Conservation (phyloP, 1,140 invertebrate species). For the Sminthurides bifidus region DNA sequence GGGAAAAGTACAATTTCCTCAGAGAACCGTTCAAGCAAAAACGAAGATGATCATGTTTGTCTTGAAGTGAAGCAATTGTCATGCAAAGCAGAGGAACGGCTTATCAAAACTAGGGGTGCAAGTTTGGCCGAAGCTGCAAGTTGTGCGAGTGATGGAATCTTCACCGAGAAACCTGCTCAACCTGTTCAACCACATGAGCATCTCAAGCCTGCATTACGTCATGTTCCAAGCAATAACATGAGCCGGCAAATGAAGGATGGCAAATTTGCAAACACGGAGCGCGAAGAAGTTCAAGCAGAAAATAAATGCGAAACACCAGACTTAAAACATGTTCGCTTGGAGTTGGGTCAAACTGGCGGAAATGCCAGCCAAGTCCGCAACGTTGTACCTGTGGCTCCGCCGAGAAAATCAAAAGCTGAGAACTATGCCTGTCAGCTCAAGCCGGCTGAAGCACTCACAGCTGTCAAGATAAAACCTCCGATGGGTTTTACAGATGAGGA, state of each 20-base stretch:
- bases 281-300: neutral
- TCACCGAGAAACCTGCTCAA: no score
- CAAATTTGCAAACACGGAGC: neutral
- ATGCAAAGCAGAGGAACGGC: no score
- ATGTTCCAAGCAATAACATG: neutral
- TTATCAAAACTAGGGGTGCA: neutral
- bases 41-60: no score
- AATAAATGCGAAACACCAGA: no score
- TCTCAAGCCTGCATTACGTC: neutral
- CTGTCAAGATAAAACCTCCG: constrained; percentile 17
- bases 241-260: neutral
- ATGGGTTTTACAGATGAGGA: constrained; percentile 23
- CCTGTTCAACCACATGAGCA: neutral
- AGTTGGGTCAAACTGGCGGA: neutral
- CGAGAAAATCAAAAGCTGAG: neutral
- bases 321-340: no score
- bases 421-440: neutral
- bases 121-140: neutral
- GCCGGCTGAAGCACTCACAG: constrained; percentile 8
- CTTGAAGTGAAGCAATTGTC: no score
- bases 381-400: neutral
- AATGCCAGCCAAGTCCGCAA: neutral
- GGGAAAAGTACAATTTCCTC: neutral
- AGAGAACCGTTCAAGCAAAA: no score
- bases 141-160: neutral